Percentiles rank a stretch among this genome's conserved stretches.
Conservation (phyloP, 2,113 vertebrate genomes). For the Zootoca vivipara region DNA sequence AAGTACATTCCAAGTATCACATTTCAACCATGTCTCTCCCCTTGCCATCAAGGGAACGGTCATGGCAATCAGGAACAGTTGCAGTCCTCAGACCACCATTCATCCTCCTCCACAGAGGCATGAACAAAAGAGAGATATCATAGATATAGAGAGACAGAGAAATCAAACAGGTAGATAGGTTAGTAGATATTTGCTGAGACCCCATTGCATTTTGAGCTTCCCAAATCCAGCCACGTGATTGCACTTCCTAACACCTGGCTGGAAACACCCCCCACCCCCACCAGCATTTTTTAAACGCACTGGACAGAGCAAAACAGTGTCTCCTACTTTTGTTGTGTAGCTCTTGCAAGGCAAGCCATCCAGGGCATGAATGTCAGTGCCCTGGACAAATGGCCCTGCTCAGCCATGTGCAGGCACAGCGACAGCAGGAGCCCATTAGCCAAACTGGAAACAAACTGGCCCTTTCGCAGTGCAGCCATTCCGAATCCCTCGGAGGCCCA, state of each 20-base stretch:
- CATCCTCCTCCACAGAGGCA: too few relatives aligned
- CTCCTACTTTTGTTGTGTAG: neutral
- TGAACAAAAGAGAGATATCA: too few relatives aligned
- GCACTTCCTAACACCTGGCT: neutral
- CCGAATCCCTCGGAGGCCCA: neutral
- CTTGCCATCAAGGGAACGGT: too few relatives aligned
- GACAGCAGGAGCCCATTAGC: slow-evolving; percentile 25
- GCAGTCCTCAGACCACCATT: too few relatives aligned
- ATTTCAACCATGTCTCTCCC: too few relatives aligned
- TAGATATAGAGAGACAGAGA: too few relatives aligned
- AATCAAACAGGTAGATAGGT: too few relatives aligned
- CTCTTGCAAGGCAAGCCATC: neutral
- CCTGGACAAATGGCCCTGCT: neutral
- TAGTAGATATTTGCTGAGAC: neutral
- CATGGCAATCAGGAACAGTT: too few relatives aligned
- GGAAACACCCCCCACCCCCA: too few relatives aligned
- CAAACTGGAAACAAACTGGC: slow-evolving; percentile 18
- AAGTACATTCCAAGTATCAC: too few relatives aligned
- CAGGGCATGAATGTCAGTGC: neutral
- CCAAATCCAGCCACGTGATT: neutral
- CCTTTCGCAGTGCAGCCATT: neutral
- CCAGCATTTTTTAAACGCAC: neutral
- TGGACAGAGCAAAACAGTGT: neutral
- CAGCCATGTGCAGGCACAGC: neutral
- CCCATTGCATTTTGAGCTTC: neutral